These are phyloP conservation scores for Anarrhichthys ocellatus DNA, from an alignment of 2,113 vertebrate species.

Conservation along the genomic window DNA sequence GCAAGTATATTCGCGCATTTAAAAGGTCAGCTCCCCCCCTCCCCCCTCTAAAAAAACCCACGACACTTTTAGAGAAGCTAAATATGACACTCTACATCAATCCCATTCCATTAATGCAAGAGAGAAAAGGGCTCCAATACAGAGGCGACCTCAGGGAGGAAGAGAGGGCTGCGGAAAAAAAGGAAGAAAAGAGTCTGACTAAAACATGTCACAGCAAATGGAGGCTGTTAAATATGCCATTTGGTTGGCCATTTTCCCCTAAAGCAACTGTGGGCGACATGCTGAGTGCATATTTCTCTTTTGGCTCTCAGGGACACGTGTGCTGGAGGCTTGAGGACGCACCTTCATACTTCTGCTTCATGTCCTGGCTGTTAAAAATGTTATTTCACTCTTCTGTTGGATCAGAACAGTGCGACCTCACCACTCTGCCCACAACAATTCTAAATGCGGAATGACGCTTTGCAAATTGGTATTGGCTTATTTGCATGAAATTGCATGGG, in stretches of 20 bases:
- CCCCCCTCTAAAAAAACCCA: not conserved
- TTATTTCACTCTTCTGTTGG: slow-evolving; percentile 4
- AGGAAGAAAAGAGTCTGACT: slow-evolving; percentile 1
- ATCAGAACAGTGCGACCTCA: slow-evolving; percentile 1
- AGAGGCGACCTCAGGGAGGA: slow-evolving; percentile 57
- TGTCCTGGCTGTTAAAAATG: slow-evolving; percentile 14
- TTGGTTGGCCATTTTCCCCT: slow-evolving; percentile 37
- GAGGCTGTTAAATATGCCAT: slow-evolving; percentile 67
- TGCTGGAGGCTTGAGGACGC: slow-evolving; percentile 21
- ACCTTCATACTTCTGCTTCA: slow-evolving; percentile 17
- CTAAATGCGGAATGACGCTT: slow-evolving; percentile 32
- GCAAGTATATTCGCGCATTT: slow-evolving; percentile 39
- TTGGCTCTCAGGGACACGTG: slow-evolving; percentile 16
- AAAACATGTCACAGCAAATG: slow-evolving; percentile 65
- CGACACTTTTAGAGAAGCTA: slow-evolving; percentile 27
- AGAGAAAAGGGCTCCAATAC: slow-evolving; percentile 21
- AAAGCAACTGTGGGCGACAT: slow-evolving; percentile 37
- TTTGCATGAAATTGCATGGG: slow-evolving; percentile 46
- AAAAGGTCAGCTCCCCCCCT: slow-evolving; percentile 45
- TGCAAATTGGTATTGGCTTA: slow-evolving; percentile 11
- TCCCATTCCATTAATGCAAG: slow-evolving; percentile 40
- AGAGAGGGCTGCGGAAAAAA: not conserved
- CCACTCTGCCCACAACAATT: not conserved
- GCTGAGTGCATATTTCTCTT: slow-evolving; percentile 52
- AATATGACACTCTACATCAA: slow-evolving; percentile 13